Percentiles rank a stretch among this genome's conserved stretches.
phyloP scores from a whole-genome alignment of 2,113 vertebrate genomes.

The Gracilinanus agilis region DNA sequence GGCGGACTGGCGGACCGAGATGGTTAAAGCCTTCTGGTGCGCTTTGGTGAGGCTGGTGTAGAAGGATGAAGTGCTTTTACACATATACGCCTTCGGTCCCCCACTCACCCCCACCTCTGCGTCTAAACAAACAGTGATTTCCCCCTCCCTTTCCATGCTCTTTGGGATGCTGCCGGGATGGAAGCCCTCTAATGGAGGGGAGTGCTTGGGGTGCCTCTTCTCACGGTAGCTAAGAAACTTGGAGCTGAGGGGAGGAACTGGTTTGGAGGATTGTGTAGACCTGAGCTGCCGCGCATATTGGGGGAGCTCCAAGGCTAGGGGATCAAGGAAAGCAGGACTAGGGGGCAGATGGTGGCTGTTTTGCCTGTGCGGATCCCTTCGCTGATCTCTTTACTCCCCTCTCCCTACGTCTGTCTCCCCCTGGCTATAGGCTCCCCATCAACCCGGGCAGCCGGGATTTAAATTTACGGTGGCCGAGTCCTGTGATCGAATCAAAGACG shows the following conservation, averaged over 20 bases:
- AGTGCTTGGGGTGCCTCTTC: background rate
- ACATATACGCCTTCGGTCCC: background rate
- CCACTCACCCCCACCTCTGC: background rate
- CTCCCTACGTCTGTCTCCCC: slow-evolving; percentile 13
- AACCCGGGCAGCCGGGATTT: slow-evolving; percentile 95
- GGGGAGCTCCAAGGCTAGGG: background rate
- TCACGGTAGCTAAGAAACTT: background rate
- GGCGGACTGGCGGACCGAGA: background rate
- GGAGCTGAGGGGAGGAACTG: background rate
- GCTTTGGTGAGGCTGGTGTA: slow-evolving; percentile 5
- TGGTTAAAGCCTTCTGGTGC: background rate
- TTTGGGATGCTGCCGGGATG: slow-evolving; percentile 24
- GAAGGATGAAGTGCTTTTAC: slow-evolving; percentile 31
- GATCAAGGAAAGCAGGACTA: background rate
- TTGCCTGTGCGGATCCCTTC: slow-evolving; percentile 11
- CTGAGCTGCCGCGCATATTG: background rate
- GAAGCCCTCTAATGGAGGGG: background rate
- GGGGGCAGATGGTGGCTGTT: background rate
- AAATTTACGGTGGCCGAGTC: slow-evolving; percentile 97
- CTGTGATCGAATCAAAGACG: slow-evolving; percentile 96
- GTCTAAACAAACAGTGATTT: background rate
- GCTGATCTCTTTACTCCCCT: slow-evolving; percentile 68
- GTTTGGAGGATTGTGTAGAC: background rate
- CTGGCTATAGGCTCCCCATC: slow-evolving; percentile 91
- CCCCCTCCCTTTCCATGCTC: background rate